phyloP scores from a whole-genome alignment of 2,888 invertebrate genomes.

The Toxonevra muliebris region DNA sequence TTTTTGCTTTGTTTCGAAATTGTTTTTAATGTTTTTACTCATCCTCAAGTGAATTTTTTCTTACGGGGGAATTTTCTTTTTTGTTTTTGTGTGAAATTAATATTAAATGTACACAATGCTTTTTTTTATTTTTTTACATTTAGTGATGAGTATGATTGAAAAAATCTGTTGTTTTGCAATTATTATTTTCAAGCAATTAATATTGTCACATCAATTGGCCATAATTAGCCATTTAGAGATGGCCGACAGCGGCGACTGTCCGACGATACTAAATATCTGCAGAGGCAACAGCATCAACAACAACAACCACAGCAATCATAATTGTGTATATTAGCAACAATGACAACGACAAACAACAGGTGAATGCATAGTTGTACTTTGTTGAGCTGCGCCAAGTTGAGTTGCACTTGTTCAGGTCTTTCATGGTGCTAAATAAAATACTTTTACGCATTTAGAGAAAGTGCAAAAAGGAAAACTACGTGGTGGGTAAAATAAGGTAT shows the following conservation, averaged over 20 bases:
- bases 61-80: neutral
- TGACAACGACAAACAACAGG: no score
- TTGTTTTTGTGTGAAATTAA: neutral
- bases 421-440: slow-evolving; percentile 14
- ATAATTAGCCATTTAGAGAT: slow-evolving; percentile 15
- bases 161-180: neutral
- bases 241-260: neutral
- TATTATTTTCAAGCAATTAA: slow-evolving; percentile 14
- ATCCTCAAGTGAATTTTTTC: neutral
- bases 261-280: no score
- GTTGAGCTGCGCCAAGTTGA: neutral
- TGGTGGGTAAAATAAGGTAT: neutral
- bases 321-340: no score
- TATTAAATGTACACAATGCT: neutral
- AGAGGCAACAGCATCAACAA: neutral
- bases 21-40: slow-evolving; percentile 1
- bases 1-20: neutral
- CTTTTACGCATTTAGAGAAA: slow-evolving; percentile 24
- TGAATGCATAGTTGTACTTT: no score
- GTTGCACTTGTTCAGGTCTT: slow-evolving; percentile 16
- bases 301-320: no score
- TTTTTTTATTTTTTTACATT: neutral
- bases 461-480: slow-evolving; percentile 23
- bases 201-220: slow-evolving; percentile 20
- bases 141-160: neutral